phyloP scores from a whole-genome alignment of 2,888 invertebrate species.

The Tenthredo livida region DNA sequence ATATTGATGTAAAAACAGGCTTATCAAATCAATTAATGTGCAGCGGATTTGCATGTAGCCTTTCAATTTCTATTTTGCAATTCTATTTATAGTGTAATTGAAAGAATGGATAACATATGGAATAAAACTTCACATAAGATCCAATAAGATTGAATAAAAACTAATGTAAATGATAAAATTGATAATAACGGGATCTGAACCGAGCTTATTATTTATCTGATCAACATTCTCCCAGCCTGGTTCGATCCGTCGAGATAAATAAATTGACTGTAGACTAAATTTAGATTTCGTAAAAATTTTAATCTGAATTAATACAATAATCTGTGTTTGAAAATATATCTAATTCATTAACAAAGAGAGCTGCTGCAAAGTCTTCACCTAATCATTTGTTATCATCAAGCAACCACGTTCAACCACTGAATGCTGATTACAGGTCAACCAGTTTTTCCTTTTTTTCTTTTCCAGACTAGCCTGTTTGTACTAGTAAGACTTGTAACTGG shows the following conservation, averaged over 20 bases:
- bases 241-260: not conserved
- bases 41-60: not conserved
- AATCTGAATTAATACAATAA: conserved; percentile 1
- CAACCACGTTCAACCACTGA: conserved; percentile 11
- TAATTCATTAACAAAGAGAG: conserved; percentile 15
- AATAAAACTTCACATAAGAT: not conserved
- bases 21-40: conserved; percentile 10
- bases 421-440: conserved; percentile 25
- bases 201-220: conserved; percentile 23
- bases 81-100: not conserved
- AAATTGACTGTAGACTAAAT: not conserved
- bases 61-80: conserved; percentile 18
- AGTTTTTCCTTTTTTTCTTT: conserved; percentile 6
- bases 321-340: not conserved
- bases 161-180: conserved; percentile 4
- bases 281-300: conserved; percentile 4
- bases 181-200: not conserved
- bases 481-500: conserved; percentile 3
- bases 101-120: conserved; percentile 1
- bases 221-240: not conserved
- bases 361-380: conserved; percentile 9
- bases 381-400: conserved; percentile 12
- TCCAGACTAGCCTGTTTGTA: conserved; percentile 10
- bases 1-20: conserved; percentile 15
- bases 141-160: not conserved